Percentiles rank a stretch among this genome's conserved stretches.
phyloP scores from a whole-genome alignment of 1,140 invertebrate genomes.

The Pseudobourletiella spinata region DNA sequence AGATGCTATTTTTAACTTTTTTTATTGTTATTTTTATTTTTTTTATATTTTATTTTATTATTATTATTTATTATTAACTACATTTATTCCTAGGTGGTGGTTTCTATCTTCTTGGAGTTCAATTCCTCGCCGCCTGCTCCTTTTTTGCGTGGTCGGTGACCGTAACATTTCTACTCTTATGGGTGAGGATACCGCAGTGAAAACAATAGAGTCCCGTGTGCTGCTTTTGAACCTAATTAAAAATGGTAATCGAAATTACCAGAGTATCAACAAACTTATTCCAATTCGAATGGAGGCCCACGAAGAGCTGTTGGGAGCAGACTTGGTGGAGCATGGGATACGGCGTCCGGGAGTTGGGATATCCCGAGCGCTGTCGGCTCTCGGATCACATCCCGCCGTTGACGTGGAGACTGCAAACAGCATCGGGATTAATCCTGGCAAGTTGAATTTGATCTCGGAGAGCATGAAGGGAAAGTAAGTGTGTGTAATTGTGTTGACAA shows the following conservation, averaged over 20 bases:
- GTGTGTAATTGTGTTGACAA: neutral
- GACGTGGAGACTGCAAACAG: slow-evolving; percentile 40
- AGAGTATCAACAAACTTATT: slow-evolving; percentile 64
- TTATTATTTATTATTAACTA: neutral
- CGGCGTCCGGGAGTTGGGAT: slow-evolving; percentile 53
- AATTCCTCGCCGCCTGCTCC: slow-evolving; percentile 59
- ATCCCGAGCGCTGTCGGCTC: slow-evolving; percentile 50
- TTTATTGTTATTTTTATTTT: neutral
- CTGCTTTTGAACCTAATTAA: neutral
- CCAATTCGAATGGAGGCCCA: slow-evolving; percentile 72
- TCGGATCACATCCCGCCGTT: slow-evolving; percentile 45
- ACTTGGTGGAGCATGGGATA: slow-evolving; percentile 75
- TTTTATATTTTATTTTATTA: neutral
- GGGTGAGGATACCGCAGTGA: slow-evolving; percentile 41
- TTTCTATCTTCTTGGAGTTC: slow-evolving; percentile 74
- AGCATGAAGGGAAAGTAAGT: neutral
- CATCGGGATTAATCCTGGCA: slow-evolving; percentile 52
- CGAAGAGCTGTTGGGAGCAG: slow-evolving; percentile 76
- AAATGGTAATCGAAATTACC: neutral
- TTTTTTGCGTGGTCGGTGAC: slow-evolving; percentile 61
- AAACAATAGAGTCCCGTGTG: too few relatives aligned
- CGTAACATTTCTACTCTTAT: slow-evolving; percentile 59
- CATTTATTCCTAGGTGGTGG: slow-evolving; percentile 57
- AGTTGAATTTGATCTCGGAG: neutral
- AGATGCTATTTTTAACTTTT: neutral